Evolutionary conservation across 2,113 vertebrate species (phyloP), one percentile per base, ranked within the genome.

Genomic region (Vulpes ferrilata): DNA sequence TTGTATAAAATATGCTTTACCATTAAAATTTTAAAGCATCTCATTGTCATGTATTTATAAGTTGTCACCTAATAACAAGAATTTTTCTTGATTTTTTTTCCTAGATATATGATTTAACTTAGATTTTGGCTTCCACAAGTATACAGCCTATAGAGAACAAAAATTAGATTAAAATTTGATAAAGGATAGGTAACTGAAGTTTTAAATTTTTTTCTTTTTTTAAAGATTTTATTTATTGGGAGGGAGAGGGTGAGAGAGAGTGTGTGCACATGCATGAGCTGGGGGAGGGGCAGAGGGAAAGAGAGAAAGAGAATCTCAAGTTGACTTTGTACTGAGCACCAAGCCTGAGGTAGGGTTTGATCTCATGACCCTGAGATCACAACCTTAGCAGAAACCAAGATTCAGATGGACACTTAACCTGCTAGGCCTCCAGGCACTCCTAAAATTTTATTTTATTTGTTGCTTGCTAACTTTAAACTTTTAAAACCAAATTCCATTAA

Each of bases 401-500:
- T 19, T 38, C 0, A 43, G 43, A 43, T 43, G 11, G 69, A 73
- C 69, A 69, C 32, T 69, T 69, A n/a, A n/a, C 67, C 7, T 16
- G n/a, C 67, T 69, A 32, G n/a, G 32, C 67, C 16, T 32, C n/a
- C 67, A 69, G 32, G 67, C 16, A 38, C 19, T 16, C 20, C 35
- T 38, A 73, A 73, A 73, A 73, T 73, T 73, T 73, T 73, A 22
- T 86, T 92, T 73, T 67, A 76, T 67, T 95, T 79, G 17, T 38
- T 90, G 48, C 11, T 55, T 97, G 78, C 12, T 95, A 96, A 76
- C 53, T 82, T 96, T 84, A 88, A 84, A 62, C 65, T 93, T 93
- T 57, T 76, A 25, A 93, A 82, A 97, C 51, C 32, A 91, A 85
- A 69, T 60, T 93, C 60, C 85, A 60, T 38, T 79, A 8, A 84